Conservation (phyloP, 2,113 vertebrate genomes). For the Perca fluviatilis region DNA sequence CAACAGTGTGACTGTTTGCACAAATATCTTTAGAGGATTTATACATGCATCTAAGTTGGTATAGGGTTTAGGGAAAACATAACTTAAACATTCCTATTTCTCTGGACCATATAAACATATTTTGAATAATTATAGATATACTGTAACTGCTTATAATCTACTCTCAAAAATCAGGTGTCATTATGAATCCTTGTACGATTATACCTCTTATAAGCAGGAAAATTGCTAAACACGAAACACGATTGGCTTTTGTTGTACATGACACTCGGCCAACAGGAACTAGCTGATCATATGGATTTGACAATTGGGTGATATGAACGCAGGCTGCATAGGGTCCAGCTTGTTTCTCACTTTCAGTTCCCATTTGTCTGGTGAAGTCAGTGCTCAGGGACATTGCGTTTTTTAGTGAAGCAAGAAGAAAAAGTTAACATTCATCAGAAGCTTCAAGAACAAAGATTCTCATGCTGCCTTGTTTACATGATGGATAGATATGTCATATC, state of each 20-base stretch:
- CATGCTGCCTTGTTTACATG: slow-evolving; percentile 68
- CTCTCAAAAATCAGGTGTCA: background rate
- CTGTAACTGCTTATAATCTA: background rate
- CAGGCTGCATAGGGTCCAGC: slow-evolving; percentile 43
- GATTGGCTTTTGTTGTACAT: background rate
- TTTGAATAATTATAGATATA: background rate
- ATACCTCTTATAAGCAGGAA: background rate
- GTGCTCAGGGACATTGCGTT: slow-evolving; percentile 30
- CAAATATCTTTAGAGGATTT: background rate
- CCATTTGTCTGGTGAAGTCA: slow-evolving; percentile 64
- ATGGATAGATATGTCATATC: slow-evolving; percentile 76
- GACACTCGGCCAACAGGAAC: slow-evolving; percentile 56
- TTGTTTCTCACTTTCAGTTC: slow-evolving; percentile 77
- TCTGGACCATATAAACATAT: background rate
- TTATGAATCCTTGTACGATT: background rate
- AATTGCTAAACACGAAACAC: too few species aligned
- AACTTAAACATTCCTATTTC: background rate
- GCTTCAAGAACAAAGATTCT: slow-evolving; percentile 47
- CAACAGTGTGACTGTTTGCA: background rate
- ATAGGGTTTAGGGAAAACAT: background rate
- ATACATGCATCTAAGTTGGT: background rate
- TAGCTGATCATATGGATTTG: slow-evolving; percentile 48
- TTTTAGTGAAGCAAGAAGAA: slow-evolving; percentile 64
- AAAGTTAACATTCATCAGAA: slow-evolving; percentile 45
- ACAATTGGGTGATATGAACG: slow-evolving; percentile 45